These are phyloP conservation scores for Vandiemenella viatica DNA, from an alignment of 2,888 invertebrate genomes.

Conservation along the genomic window DNA sequence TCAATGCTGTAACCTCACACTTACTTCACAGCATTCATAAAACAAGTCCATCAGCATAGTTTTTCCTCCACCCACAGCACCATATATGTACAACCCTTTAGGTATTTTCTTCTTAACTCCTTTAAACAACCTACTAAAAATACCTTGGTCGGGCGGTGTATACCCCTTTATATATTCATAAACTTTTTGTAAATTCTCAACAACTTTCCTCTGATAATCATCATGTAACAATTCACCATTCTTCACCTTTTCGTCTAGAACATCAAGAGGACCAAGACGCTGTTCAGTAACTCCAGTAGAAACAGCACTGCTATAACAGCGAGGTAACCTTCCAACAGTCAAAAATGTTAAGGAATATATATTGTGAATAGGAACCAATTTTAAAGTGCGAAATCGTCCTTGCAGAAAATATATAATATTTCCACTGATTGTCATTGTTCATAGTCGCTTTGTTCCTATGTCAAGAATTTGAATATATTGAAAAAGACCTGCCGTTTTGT, in stretches of 20 bases:
- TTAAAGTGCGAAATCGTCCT: too few species aligned
- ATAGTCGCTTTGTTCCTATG: too few species aligned
- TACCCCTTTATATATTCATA: conserved; percentile 47
- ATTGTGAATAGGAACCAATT: too few species aligned
- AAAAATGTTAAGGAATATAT: too few species aligned
- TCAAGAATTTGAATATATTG: too few species aligned
- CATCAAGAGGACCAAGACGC: conserved; percentile 8
- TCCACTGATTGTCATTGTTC: too few species aligned
- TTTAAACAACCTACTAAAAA: conserved; percentile 29
- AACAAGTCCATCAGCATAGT: conserved; percentile 99
- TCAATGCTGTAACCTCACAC: too few species aligned
- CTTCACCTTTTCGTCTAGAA: conserved; percentile 13
- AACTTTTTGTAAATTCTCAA: conserved; percentile 51
- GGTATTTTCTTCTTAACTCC: conserved; percentile 34
- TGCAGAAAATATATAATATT: too few species aligned
- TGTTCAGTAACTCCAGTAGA: too few species aligned
- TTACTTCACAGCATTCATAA: conserved; percentile 56
- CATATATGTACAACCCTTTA: conserved; percentile 75
- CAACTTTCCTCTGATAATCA: conserved; percentile 54
- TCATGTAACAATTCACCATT: conserved; percentile 38
- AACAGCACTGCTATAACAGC: too few species aligned
- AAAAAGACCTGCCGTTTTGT: too few species aligned
- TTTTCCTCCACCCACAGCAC: conserved; percentile 90
- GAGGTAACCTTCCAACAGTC: too few species aligned
- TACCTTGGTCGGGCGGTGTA: conserved; percentile 32